These are phyloP conservation scores for Zonotrichia leucophrys DNA, from an alignment of 2,113 vertebrate genomes.

Conservation along the genomic window DNA sequence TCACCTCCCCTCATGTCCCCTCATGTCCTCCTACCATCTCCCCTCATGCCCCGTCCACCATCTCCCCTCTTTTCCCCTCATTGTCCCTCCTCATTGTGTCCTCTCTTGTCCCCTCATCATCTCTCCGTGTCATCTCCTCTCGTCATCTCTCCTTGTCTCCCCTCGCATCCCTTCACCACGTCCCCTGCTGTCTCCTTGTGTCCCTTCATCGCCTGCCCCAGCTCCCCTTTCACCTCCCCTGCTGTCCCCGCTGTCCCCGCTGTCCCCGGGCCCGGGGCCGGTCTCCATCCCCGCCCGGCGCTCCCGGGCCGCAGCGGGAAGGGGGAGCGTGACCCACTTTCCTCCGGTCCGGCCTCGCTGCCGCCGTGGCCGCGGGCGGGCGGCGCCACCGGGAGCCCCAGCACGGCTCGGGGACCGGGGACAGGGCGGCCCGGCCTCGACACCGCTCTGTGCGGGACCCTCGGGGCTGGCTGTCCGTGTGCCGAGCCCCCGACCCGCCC, in stretches of 20 bases:
- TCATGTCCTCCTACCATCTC: background rate
- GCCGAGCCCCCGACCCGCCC: background rate
- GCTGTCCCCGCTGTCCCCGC: background rate
- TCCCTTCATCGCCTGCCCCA: background rate
- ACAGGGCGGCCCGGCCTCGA: background rate
- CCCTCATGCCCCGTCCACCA: background rate
- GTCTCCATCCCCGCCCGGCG: background rate
- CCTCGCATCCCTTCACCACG: background rate
- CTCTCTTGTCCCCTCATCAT: background rate
- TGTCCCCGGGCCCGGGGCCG: background rate
- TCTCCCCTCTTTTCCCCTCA: background rate
- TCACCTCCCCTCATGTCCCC: background rate
- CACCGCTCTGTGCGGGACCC: background rate
- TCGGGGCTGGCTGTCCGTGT: rapidly evolving
- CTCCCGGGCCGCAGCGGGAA: background rate
- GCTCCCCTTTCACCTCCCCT: background rate
- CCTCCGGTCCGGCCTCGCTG: background rate
- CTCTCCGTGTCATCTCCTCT: background rate
- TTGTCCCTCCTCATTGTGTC: background rate
- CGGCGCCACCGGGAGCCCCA: background rate
- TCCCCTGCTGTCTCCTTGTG: background rate
- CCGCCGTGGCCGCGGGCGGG: background rate
- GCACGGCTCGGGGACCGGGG: background rate
- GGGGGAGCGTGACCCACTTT: conserved; percentile 52
- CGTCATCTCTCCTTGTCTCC: background rate